These are phyloP conservation scores for Gerris lacustris DNA, from an alignment of 2,888 invertebrate genomes.

Conservation along the genomic window DNA sequence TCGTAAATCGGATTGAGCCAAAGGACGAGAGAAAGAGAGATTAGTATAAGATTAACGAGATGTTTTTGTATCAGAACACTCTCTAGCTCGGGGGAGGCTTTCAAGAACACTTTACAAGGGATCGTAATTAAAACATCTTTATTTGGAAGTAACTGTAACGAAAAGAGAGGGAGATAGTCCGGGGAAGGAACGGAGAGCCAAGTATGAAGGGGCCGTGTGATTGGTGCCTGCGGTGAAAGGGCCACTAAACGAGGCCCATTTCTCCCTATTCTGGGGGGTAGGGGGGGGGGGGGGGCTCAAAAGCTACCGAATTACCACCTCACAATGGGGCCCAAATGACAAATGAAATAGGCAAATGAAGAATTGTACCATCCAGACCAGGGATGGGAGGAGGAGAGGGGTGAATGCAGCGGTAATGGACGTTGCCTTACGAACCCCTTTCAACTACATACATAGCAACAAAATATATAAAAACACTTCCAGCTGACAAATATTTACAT, in stretches of 20 bases:
- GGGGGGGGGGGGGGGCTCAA: background rate
- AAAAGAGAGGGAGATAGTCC: no score
- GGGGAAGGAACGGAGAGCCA: background rate
- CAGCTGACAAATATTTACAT: no score
- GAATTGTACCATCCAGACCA: constrained; percentile 37
- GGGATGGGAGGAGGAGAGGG: background rate
- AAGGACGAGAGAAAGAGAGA: no score
- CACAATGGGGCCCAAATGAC: constrained; percentile 43
- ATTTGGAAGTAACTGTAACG: background rate
- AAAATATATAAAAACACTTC: no score
- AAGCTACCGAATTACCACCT: constrained; percentile 11
- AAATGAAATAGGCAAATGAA: constrained; percentile 46
- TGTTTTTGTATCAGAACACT: background rate
- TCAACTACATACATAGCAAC: no score
- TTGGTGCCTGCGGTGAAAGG: constrained; percentile 6
- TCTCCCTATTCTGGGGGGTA: no score
- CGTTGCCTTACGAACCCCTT: no score
- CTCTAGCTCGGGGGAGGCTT: background rate
- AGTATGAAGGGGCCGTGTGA: constrained; percentile 1
- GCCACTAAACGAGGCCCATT: constrained; percentile 9
- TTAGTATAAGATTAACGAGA: background rate
- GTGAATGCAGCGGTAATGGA: no score
- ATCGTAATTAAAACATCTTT: constrained; percentile 3
- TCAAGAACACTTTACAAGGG: background rate
- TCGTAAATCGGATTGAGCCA: no score